Evolutionary conservation across 1,140 invertebrate species (phyloP), one percentile per base, ranked within the genome.

Genomic region (Harpegnathos saltator): DNA sequence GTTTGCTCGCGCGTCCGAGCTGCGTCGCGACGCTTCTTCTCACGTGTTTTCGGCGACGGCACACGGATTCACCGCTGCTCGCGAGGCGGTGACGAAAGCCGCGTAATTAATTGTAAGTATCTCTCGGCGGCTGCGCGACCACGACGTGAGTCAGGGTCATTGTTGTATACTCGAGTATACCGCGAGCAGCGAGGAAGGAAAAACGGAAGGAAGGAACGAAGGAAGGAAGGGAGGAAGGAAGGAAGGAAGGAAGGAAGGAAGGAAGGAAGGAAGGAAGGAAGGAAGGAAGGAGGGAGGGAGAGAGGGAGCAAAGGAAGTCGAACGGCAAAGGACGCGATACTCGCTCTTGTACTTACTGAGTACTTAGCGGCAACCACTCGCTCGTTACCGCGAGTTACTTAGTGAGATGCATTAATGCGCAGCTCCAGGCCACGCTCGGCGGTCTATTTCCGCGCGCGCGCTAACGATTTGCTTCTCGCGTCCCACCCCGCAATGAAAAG

Each of bases 271-370:
- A 44, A 44, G 38, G 38, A 56, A 78, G 75, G 29, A 78, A 78
- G 19, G 11, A 3, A 5, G 29, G 29, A 33, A 5, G 29, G 38
- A 4, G 9, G 38, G 38, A 44, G 9, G 7, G 38, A 44, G 9
- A 9, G 38, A 56, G 68, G 63, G 50, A 69, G 69, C 15, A 4
- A 56, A 78, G 75, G 50, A 78, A 78, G 63, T 44, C 29, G 63
- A 69, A 68, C 33, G 50, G 19, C 63, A 78, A 78, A 78, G 75
- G 50, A 78, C 75, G 15, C 63, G 17, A 62, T 68, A 69, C 68
- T 78, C 9, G 33, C 50, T 78, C 56, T 63, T 33, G 29, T 68
- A 56, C 29, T 78, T 69, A 44, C 12, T 12, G 17, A 38, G 52
- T 56, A 78, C 63, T 78, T 78, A 68, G 29, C 22, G 19, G 50